These are phyloP conservation scores for Falco peregrinus DNA, from an alignment of 2,797 vertebrate species.

Conservation along the genomic window DNA sequence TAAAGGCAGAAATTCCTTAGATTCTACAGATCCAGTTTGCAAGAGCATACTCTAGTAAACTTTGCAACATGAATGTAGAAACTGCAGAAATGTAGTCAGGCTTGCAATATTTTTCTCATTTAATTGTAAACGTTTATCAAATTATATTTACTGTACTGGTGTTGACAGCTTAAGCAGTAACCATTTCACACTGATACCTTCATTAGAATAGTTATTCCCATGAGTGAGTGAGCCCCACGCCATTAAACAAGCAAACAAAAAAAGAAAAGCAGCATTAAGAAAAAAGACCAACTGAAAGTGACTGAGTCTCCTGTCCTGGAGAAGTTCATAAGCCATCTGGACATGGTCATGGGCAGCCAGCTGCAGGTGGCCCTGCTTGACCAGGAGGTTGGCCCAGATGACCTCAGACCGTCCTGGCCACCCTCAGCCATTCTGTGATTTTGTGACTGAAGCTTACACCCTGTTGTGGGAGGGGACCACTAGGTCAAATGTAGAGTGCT, in stretches of 20 bases:
- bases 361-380: neutral
- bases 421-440: neutral
- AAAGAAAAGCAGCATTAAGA: neutral
- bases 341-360: neutral
- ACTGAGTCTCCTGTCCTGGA: neutral
- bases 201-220: neutral
- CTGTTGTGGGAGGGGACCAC: neutral
- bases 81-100: neutral
- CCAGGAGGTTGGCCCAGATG: neutral
- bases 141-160: neutral
- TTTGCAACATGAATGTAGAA: neutral
- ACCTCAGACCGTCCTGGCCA: neutral
- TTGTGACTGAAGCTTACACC: neutral
- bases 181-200: neutral
- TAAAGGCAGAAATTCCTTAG: neutral
- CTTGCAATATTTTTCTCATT: neutral
- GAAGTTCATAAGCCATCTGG: neutral
- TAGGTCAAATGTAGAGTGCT: neutral
- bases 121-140: neutral
- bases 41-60: neutral
- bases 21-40: neutral
- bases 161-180: neutral
- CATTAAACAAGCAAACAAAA: neutral
- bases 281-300: neutral
- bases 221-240: neutral